phyloP scores from a whole-genome alignment of 64 coral and sea anemone species.

The Cladopsammia gracilis region DNA sequence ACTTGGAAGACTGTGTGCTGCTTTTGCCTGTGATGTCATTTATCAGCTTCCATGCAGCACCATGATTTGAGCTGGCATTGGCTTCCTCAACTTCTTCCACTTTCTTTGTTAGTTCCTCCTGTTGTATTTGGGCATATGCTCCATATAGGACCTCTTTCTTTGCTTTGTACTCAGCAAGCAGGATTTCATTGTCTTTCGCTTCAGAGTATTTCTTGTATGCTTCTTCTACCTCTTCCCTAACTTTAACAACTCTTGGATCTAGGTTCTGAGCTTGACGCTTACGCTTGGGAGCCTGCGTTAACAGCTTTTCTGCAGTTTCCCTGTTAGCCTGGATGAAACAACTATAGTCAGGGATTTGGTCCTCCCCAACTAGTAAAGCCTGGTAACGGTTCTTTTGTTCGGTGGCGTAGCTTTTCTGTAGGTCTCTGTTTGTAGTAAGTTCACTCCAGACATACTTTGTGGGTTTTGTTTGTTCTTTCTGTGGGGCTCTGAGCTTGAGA shows the following conservation, averaged over 20 bases:
- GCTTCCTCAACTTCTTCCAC: conserved; percentile 46
- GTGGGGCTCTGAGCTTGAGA: conserved; percentile 45
- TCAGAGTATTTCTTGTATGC: conserved; percentile 27
- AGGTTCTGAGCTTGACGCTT: not conserved
- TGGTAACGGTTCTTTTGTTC: not conserved
- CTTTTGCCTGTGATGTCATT: conserved; percentile 43
- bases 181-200: conserved; percentile 52
- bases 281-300: not conserved
- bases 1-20: conserved; percentile 7
- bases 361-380: not conserved
- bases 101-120: conserved; percentile 63
- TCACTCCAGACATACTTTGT: conserved; percentile 51
- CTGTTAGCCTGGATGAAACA: not conserved
- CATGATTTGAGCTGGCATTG: conserved; percentile 28
- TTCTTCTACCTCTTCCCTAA: conserved; percentile 54
- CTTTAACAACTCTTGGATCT: conserved; percentile 28
- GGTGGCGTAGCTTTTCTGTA: not conserved
- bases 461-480: conserved; percentile 17
- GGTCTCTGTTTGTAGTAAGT: conserved; percentile 35
- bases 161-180: conserved; percentile 25
- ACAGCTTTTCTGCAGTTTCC: not conserved
- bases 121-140: conserved; percentile 43
- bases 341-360: not conserved
- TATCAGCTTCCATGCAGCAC: conserved; percentile 51
- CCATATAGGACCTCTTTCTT: conserved; percentile 56